Conservation (phyloP, 2,797 vertebrate species). For the Sebastes diaconus region DNA sequence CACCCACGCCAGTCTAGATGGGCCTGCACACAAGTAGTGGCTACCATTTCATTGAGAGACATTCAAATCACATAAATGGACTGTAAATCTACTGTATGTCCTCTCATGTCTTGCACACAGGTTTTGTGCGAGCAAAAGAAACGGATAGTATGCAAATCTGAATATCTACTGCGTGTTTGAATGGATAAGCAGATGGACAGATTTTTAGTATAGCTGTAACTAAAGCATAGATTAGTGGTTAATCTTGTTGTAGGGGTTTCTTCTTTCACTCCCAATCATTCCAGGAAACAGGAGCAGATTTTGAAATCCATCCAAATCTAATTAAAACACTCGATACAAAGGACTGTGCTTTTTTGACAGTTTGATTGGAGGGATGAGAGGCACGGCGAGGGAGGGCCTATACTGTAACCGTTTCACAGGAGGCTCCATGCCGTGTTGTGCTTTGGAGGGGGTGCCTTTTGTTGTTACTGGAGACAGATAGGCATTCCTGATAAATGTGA, state of each 20-base stretch:
- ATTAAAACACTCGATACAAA: slow-evolving; percentile 77
- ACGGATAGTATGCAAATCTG: slow-evolving; percentile 23
- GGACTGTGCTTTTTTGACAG: slow-evolving; percentile 77
- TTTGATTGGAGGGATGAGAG: slow-evolving; percentile 77
- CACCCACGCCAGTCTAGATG: slow-evolving; percentile 28
- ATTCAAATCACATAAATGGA: not conserved
- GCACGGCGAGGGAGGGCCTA: slow-evolving; percentile 58
- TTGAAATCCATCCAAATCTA: slow-evolving; percentile 83
- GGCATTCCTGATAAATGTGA: slow-evolving; percentile 78
- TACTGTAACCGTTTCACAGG: slow-evolving; percentile 78
- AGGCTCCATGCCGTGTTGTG: slow-evolving; percentile 72
- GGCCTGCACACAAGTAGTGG: not conserved
- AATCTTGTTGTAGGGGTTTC: slow-evolving; percentile 78
- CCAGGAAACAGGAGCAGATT: slow-evolving; percentile 78
- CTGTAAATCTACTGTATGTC: not conserved
- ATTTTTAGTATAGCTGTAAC: slow-evolving; percentile 65
- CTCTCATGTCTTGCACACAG: not conserved
- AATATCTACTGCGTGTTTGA: slow-evolving; percentile 35
- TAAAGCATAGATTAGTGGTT: slow-evolving; percentile 74
- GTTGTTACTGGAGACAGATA: slow-evolving; percentile 81
- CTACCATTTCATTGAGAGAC: not conserved
- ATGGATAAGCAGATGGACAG: slow-evolving; percentile 59
- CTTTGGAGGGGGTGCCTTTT: slow-evolving; percentile 69
- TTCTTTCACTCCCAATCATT: slow-evolving; percentile 77
- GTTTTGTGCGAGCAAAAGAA: slow-evolving; percentile 24